Evolutionary conservation across 2,113 vertebrate species (phyloP).

Genomic region (Rousettus leschenaultii): DNA sequence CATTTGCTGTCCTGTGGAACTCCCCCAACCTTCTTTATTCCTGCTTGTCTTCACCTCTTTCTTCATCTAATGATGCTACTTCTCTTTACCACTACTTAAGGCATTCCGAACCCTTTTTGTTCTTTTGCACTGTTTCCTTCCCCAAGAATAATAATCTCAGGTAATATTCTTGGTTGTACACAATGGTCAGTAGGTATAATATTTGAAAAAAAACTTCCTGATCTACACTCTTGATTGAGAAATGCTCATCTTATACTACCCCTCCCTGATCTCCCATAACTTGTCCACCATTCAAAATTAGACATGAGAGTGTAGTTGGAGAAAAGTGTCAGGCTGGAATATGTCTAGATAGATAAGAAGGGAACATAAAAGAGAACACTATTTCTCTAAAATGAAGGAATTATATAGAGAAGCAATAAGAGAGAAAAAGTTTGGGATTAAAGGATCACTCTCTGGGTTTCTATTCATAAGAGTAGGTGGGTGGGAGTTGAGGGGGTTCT

Average conservation of each 20-base stretch:
- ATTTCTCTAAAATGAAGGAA: not conserved
- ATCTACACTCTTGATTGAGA: not conserved
- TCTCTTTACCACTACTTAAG: not conserved
- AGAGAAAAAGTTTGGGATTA: not conserved
- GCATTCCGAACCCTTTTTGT: not conserved
- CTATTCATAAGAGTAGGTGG: not conserved
- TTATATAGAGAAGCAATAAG: not conserved
- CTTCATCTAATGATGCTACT: not conserved
- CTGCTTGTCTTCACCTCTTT: not conserved
- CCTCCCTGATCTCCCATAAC: not conserved
- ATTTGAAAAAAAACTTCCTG: not conserved
- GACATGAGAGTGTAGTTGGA: not conserved
- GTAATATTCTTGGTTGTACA: not conserved
- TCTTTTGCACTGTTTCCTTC: not conserved
- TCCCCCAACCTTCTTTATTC: not conserved
- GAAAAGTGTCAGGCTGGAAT: not conserved
- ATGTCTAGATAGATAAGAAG: not conserved
- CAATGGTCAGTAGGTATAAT: not conserved
- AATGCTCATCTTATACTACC: not conserved
- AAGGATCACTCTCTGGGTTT: not conserved
- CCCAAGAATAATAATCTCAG: no score
- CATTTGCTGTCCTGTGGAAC: no score
- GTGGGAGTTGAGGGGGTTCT: not conserved
- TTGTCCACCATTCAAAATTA: not conserved
- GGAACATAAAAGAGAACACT: not conserved